Conservation (phyloP, 2,888 invertebrate genomes). For the Pyrrhosoma nymphula region DNA sequence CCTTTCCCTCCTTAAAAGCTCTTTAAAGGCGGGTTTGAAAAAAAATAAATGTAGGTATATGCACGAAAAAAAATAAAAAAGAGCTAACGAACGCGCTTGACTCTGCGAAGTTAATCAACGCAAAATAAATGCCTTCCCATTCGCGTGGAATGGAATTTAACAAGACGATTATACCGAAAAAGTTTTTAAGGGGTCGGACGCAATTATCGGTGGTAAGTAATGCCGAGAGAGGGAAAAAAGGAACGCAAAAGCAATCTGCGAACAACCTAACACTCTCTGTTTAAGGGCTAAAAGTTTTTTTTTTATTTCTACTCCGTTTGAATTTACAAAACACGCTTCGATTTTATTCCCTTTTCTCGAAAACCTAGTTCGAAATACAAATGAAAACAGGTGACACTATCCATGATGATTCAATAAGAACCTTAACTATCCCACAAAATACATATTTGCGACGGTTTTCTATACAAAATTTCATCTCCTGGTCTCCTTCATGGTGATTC, state of each 20-base stretch:
- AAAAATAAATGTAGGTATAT: not conserved
- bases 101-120: conserved; percentile 47
- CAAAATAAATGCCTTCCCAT: conserved; percentile 11
- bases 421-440: too few relatives aligned
- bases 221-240: not conserved
- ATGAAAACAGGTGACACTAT: not conserved
- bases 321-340: not conserved
- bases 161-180: conserved; percentile 3
- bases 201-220: not conserved
- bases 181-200: not conserved
- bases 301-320: not conserved
- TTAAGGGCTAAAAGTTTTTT: not conserved
- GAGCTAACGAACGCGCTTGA: conserved; percentile 32
- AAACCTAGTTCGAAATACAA: not conserved
- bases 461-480: too few relatives aligned
- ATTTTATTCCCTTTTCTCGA: not conserved
- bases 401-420: too few relatives aligned
- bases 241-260: not conserved
- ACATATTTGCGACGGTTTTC: too few relatives aligned
- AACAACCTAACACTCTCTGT: not conserved
- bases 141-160: conserved; percentile 30
- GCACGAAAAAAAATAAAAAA: not conserved
- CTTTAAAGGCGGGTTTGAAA: not conserved
- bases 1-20: not conserved
- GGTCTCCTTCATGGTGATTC: too few relatives aligned